Conservation (phyloP, 1,140 invertebrate genomes). For the Atta texana region DNA sequence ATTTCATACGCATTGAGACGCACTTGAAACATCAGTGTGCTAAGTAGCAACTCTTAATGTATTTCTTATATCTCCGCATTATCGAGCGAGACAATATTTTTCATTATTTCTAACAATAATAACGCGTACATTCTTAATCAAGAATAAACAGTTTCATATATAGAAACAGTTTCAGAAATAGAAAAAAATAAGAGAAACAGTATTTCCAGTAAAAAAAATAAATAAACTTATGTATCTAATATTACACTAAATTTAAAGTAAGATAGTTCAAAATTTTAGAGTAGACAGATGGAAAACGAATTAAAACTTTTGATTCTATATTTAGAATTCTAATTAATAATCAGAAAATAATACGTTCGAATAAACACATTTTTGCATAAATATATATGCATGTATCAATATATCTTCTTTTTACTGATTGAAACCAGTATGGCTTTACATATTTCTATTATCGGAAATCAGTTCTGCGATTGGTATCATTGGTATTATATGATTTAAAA, state of each 20-base stretch:
- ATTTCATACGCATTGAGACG: constrained; percentile 19
- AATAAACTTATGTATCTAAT: background rate
- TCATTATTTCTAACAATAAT: background rate
- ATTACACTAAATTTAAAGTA: constrained; percentile 8
- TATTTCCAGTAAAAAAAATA: constrained; percentile 14
- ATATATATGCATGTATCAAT: constrained; percentile 20
- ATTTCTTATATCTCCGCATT: background rate
- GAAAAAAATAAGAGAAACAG: background rate
- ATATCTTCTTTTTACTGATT: background rate
- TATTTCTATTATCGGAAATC: constrained; percentile 14
- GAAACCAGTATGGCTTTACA: background rate
- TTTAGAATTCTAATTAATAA: background rate
- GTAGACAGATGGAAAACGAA: background rate
- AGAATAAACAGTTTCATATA: background rate
- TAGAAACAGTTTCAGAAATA: background rate
- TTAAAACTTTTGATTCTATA: background rate
- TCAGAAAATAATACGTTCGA: background rate
- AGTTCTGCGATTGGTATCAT: constrained; percentile 11
- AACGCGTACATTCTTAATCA: background rate
- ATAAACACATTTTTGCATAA: constrained; percentile 29
- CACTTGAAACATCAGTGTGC: constrained; percentile 27
- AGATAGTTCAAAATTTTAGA: background rate
- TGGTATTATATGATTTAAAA: background rate
- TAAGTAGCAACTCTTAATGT: constrained; percentile 15
- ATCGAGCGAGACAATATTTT: background rate